Evolutionary conservation across 2,888 invertebrate genomes (phyloP).

Genomic region (Leucophenga montana): DNA sequence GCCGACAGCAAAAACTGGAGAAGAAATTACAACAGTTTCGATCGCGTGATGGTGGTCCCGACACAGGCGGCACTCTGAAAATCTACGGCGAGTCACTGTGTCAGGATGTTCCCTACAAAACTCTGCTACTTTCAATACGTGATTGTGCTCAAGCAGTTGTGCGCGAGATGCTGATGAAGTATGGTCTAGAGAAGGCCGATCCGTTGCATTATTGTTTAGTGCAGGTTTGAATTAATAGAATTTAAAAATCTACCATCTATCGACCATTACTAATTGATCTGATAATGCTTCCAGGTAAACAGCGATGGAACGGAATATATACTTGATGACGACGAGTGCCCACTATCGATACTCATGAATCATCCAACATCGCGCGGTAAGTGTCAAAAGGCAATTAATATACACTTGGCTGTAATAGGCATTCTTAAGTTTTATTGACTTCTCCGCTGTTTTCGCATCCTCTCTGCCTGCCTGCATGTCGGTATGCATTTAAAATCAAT

Average conservation of each 20-base stretch:
- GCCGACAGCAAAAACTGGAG: conserved; percentile 96
- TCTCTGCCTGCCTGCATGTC: conserved; percentile 35
- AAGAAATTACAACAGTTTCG: conserved; percentile 96
- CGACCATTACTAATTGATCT: background rate
- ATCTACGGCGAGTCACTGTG: conserved; percentile 98
- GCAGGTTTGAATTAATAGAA: conserved; percentile 79
- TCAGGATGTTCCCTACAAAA: conserved; percentile 98
- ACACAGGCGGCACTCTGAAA: conserved; percentile 91
- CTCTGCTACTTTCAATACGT: conserved; percentile 91
- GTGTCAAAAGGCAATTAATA: conserved; percentile 67
- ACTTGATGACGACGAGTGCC: conserved; percentile 97
- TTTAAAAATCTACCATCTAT: background rate
- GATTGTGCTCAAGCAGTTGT: conserved; percentile 95
- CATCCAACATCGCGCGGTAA: conserved; percentile 89
- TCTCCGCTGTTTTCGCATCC: too few relatives aligned
- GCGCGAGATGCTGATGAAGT: conserved; percentile 96
- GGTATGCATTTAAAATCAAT: conserved; percentile 57
- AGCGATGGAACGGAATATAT: conserved; percentile 88
- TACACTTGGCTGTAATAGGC: conserved; percentile 20
- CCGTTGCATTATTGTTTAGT: conserved; percentile 94
- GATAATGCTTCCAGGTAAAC: conserved; percentile 75
- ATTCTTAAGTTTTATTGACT: conserved; percentile 29
- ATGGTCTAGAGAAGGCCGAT: conserved; percentile 92
- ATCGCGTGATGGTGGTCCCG: conserved; percentile 95
- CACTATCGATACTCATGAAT: conserved; percentile 93